Percentiles rank a stretch among this genome's conserved stretches.
These are phyloP conservation scores for Nannoperca obscura DNA, from an alignment of 2,797 vertebrate species.

Conservation along the genomic window DNA sequence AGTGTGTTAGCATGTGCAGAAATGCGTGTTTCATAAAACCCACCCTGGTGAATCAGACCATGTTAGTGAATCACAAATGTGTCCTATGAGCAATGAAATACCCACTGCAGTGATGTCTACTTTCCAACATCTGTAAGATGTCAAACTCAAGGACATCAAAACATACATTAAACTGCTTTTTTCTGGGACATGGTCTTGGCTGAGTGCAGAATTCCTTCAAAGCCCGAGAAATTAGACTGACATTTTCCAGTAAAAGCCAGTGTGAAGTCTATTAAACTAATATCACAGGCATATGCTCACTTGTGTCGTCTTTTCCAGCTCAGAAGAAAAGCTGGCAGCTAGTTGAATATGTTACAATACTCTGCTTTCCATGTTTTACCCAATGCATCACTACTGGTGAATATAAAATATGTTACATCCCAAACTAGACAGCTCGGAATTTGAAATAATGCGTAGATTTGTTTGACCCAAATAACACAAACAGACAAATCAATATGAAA, in stretches of 20 bases:
- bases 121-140: constrained; percentile 28
- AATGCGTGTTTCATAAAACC: constrained; percentile 27
- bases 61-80: constrained; percentile 31
- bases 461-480: too few relatives aligned
- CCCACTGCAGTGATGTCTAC: constrained; percentile 1
- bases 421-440: neutral
- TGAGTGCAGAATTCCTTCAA: constrained; percentile 21
- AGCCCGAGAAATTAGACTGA: constrained; percentile 21
- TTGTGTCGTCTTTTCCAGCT: neutral
- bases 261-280: constrained; percentile 33
- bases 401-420: neutral
- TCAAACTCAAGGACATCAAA: constrained; percentile 51
- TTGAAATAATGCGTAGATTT: too few relatives aligned
- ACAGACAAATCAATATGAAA: too few relatives aligned
- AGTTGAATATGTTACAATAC: neutral
- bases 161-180: constrained; percentile 37
- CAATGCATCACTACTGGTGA: neutral
- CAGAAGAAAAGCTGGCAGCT: neutral
- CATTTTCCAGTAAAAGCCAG: neutral
- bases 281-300: constrained; percentile 18
- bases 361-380: neutral
- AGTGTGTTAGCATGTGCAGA: constrained; percentile 30
- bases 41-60: constrained; percentile 28
- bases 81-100: constrained; percentile 28
- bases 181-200: constrained; percentile 16